phyloP scores from a whole-genome alignment of 2,113 vertebrate genomes.

The Forbesichthys agassizii region DNA sequence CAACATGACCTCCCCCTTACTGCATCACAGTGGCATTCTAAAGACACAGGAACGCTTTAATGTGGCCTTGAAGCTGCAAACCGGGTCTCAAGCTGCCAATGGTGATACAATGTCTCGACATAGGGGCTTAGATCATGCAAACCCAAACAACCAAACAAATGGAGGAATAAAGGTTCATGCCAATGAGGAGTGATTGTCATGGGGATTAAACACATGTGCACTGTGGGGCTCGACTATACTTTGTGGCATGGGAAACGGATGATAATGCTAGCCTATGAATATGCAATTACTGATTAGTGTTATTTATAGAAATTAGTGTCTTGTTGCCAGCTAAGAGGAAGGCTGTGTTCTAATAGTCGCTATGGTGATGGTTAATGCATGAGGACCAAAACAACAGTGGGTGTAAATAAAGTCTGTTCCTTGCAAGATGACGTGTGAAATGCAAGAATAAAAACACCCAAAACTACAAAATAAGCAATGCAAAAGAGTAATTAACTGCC shows the following conservation, averaged over 20 bases:
- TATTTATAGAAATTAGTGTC: neutral
- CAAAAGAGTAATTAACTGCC: neutral
- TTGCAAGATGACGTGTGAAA: conserved; percentile 8
- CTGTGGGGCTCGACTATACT: conserved; percentile 1
- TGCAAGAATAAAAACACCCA: conserved; percentile 5
- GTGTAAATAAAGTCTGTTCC: neutral
- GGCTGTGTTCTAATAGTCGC: neutral
- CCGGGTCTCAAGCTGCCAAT: neutral
- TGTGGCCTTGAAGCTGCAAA: neutral
- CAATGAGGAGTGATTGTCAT: neutral
- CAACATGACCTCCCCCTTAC: conserved; percentile 15
- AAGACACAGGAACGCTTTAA: conserved; percentile 6
- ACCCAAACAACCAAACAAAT: neutral
- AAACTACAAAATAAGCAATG: conserved; percentile 5
- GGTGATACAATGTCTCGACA: conserved; percentile 4
- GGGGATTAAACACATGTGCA: neutral
- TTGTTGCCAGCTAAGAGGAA: neutral
- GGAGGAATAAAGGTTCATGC: neutral
- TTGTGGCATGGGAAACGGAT: neutral
- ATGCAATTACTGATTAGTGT: neutral
- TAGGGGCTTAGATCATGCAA: conserved; percentile 25
- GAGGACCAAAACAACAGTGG: neutral
- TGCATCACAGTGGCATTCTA: neutral
- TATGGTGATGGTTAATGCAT: neutral
- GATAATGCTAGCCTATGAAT: neutral